phyloP scores from a whole-genome alignment of 2,797 vertebrate genomes.

The Selene dorsalis region DNA sequence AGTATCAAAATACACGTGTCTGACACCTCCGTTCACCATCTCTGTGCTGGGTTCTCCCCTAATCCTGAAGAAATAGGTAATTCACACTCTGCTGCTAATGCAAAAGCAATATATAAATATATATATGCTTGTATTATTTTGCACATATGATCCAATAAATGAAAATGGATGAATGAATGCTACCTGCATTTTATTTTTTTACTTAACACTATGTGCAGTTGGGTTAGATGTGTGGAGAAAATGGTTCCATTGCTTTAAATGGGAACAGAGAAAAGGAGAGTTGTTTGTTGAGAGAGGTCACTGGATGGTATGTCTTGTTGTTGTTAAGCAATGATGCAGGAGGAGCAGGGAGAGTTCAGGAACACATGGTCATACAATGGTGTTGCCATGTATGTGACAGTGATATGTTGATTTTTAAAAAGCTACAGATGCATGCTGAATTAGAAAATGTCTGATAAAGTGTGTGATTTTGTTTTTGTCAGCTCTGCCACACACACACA shows the following conservation, averaged over 20 bases:
- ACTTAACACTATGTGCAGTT: background rate
- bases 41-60: too few relatives aligned
- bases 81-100: too few relatives aligned
- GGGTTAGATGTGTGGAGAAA: too few relatives aligned
- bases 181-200: background rate
- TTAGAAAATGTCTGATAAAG: background rate
- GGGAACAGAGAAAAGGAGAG: background rate
- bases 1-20: too few relatives aligned
- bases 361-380: background rate
- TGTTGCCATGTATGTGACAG: background rate
- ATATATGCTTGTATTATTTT: too few relatives aligned
- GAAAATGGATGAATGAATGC: too few relatives aligned
- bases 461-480: conserved; percentile 28
- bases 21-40: too few relatives aligned
- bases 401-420: too few relatives aligned
- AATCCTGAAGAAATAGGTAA: too few relatives aligned
- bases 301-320: background rate
- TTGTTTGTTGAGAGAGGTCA: background rate
- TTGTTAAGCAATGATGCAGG: conserved; percentile 15
- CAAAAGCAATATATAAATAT: too few relatives aligned
- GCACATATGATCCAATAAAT: too few relatives aligned
- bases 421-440: too few relatives aligned
- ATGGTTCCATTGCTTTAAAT: background rate
- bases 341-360: conserved; percentile 6
- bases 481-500: background rate